phyloP scores from a whole-genome alignment of 2,113 vertebrate genomes.

The Dinomys branickii region DNA sequence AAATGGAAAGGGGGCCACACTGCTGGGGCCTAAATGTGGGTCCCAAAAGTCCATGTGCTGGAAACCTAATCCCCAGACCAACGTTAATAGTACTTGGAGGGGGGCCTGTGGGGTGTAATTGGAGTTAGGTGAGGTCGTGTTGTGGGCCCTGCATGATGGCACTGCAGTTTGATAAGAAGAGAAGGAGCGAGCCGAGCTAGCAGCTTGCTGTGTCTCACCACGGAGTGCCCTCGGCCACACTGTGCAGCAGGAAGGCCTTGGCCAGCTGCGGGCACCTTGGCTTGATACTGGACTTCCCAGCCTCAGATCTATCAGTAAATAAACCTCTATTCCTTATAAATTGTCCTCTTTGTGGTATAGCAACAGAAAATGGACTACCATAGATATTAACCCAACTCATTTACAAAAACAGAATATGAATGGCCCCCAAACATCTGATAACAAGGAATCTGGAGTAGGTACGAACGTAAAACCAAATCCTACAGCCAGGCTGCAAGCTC shows the following conservation, averaged over 20 bases:
- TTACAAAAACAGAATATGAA: neutral
- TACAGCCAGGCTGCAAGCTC: neutral
- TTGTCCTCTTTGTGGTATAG: neutral
- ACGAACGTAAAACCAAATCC: accelerated
- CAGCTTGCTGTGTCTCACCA: neutral
- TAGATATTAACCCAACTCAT: neutral
- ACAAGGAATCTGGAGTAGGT: neutral
- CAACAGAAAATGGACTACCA: neutral
- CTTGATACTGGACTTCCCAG: neutral
- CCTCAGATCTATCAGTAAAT: too few species aligned
- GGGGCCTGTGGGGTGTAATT: neutral
- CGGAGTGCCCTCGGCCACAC: neutral
- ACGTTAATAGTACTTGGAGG: neutral
- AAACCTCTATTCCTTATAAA: neutral
- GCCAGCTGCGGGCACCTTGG: neutral
- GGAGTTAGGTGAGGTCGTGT: neutral
- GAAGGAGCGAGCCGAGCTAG: neutral
- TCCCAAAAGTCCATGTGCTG: neutral
- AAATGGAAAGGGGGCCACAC: neutral
- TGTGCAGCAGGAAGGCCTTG: neutral
- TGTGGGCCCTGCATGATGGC: neutral
- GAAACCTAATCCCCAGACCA: neutral
- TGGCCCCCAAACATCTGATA: neutral
- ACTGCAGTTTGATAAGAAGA: neutral
- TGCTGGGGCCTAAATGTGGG: neutral